Evolutionary conservation across 2,113 vertebrate species (phyloP), one percentile per base, ranked within the genome.

Genomic region (Solea solea): DNA sequence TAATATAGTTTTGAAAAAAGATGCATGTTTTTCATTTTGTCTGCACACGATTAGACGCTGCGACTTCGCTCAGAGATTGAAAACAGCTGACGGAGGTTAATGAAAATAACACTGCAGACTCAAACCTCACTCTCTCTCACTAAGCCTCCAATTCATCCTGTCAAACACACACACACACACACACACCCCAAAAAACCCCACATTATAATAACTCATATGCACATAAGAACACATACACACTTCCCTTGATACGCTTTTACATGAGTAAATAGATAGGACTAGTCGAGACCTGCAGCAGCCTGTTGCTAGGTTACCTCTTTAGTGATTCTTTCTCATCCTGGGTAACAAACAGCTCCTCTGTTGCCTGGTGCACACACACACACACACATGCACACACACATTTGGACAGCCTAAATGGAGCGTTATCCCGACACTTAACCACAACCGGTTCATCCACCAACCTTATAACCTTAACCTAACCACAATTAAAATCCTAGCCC

Each of bases 231-330:
- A 51, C n/a, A 11, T 55, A 52, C 64, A 50, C 44, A 42, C 48
- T 54, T 59, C 41, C 77, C 75, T 77, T 74, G 56, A 55, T 85
- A 69, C 84, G 89, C 55, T 77, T 91, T 90, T 86, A 87, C 87
- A 76, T 90, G 86, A 86, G 76, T 85, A 90, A 91, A 84, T 82
- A 89, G 83, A 88, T 78, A 76, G 80, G 76, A 90, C 82, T 73
- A 88, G 72, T 66, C 74, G 69, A 75, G 78, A 91, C 83, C 73
- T 75, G 76, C 64, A 77, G 79, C 80, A 87, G 91, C 84, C 87
- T 91, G 94, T 94, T 94, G 94, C 94, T 94, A 94, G 92, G 94
- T 93, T 91, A 94, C 94, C 86, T 86, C 76, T 89, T 89, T 79
- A 84, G 86, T 90, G 83, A 93, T 86, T 88, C 70, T 86, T 80